Base-by-base conservation (phyloP, 2,113 vertebrate species). In the Stomatorhinus ivindoensis region DNA sequence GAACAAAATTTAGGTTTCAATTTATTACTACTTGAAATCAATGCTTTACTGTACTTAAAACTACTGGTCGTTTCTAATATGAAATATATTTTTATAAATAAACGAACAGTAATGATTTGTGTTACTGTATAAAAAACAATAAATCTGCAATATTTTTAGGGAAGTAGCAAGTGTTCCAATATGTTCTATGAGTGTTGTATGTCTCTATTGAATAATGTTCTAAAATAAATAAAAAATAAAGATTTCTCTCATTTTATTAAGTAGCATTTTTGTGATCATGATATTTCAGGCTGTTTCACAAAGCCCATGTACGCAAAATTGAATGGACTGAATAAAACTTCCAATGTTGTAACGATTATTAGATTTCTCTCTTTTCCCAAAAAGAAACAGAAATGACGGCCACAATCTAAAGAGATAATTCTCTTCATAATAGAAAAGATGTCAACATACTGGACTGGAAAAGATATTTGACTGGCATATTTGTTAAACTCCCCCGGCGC, bases 401-500 rank as follows among this genome's bases (percentile, higher is more conserved):
- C 31, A 42, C 4, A 19, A 19, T 80, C 35, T 80, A 39, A 7
- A 42, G 35, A 73, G 31, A 80, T 0, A 80, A 39, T 39, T 76
- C 31, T 35, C 69, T 39, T 83, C 39, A 83, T 47, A 42, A 87
- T 50, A 42, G 69, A 44, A 15, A 48, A 35, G 39, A 19, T 80
- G 69, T 21, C 50, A 53, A 94, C 97, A 96, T 92, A 99, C 98
- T 95, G 92, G 91, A 98, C 93, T 0, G 96, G 92, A 90, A 89
- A 95, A 55, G 98, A 99, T 83, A 93, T 96, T 90, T 99, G 98
- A 94, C 96, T 98, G 87, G 85, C 93, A 91, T 97, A 99, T 89
- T 99, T 99, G 27, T 96, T 95, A 91, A 97, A 99, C 89, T 99
- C 98, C 31, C 98, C 98, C 0, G 98, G 98, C 0, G 96, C 98